Percentiles rank a stretch among this genome's conserved stretches.
Evolutionary conservation across 2,888 invertebrate genomes (phyloP).

Genomic region (Timema podura): DNA sequence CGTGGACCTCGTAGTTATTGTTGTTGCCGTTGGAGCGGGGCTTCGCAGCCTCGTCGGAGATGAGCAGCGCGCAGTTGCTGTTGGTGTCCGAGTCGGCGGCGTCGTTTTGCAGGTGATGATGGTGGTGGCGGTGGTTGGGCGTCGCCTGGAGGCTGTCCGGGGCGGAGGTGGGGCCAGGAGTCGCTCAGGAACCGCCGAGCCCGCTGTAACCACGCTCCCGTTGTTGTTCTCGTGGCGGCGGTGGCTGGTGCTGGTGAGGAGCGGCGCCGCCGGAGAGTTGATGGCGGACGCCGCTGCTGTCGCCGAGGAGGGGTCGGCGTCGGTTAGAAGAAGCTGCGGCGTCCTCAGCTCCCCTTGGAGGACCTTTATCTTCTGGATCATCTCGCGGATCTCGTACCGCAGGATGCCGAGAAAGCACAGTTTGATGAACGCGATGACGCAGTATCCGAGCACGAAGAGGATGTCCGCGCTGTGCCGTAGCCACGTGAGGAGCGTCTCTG

Average conservation of each 20-base stretch:
- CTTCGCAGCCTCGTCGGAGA: conserved; percentile 39
- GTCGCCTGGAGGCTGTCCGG: conserved; percentile 28
- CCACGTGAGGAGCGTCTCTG: conserved; percentile 68
- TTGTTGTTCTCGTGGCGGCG: conserved; percentile 28
- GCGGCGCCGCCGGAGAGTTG: conserved; percentile 35
- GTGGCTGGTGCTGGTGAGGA: conserved; percentile 37
- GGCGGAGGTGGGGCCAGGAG: not conserved
- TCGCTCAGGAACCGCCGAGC: not conserved
- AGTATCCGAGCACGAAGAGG: conserved; percentile 77
- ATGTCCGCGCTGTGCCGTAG: conserved; percentile 74
- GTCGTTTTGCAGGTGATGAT: conserved; percentile 35
- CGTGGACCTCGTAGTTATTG: conserved; percentile 75
- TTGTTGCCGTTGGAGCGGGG: conserved; percentile 58
- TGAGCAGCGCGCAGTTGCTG: conserved; percentile 51
- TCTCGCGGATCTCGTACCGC: conserved; percentile 64
- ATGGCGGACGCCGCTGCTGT: conserved; percentile 20
- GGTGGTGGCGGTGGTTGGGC: conserved; percentile 32
- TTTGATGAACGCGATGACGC: conserved; percentile 84
- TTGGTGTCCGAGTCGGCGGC: conserved; percentile 58
- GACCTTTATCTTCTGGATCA: conserved; percentile 86
- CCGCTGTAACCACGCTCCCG: conserved; percentile 18
- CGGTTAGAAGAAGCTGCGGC: conserved; percentile 25
- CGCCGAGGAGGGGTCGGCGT: conserved; percentile 19
- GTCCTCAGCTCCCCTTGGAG: conserved; percentile 58
- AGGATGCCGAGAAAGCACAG: conserved; percentile 84